Base-by-base conservation (phyloP, 2,888 invertebrate genomes). In the Nemurella pictetii region DNA sequence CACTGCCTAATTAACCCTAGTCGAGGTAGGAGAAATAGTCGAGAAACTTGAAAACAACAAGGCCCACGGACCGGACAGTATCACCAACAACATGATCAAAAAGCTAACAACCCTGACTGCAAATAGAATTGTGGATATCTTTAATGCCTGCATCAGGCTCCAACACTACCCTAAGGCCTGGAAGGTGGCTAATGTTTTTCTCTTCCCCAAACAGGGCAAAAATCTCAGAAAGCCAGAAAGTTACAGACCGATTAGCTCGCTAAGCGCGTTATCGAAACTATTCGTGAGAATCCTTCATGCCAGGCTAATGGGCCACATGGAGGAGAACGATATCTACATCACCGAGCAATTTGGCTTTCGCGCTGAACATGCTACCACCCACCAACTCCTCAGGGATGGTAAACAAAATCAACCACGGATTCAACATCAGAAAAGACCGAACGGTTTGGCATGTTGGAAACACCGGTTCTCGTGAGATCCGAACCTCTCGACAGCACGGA, bases 21-120 rank as follows among this genome's bases (percentile, higher is more conserved):
- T 5, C 32, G 32, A 32, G 9, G 9, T 32, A 3, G 32, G 4
- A 3, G 32, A 32, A 3, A 32, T 32, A 5, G 32, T 81, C 82
- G 26, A 55, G 25, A 9, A 7, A 2, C 32, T 81, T 9, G 12
- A 30, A 15, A 28, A 20, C 1, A 26, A 20, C 29, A 81, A 81
- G 15, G 82, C 82, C 1, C 82, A 29, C 5, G 82, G 35, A 27
- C 32, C 9, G 35, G 83, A 83, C 36, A 55, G 35, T n/a, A 83
- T 83, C 36, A n/a, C 35, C 3, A 55, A 26, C 55, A 36, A 12
- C 25, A 36, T 55, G 28, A 27, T 81, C 15, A 9, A 25, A 12
- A n/a, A 5, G 7, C 35, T 32, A 20, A 27, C 82, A 15, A 29
- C n/a, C 7, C 28, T 80, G 28, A 20, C 29, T 80, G n/a, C n/a